Evolutionary conservation across 1,140 invertebrate species (phyloP).

Genomic region (Halesus radiatus): DNA sequence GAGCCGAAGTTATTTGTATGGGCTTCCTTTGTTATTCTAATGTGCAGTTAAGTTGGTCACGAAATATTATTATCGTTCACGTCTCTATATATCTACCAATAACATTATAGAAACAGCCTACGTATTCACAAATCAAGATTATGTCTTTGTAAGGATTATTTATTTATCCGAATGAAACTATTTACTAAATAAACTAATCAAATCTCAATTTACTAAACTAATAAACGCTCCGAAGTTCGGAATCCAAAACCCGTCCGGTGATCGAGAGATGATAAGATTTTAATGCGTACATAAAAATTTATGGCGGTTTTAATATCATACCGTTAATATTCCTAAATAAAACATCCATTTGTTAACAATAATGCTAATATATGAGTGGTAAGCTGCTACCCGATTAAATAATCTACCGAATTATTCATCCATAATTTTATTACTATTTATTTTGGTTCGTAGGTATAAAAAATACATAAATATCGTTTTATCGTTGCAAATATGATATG

Average conservation of each 20-base stretch:
- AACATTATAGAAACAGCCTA: conserved; percentile 6
- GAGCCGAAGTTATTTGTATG: conserved; percentile 16
- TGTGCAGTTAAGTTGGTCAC: conserved; percentile 25
- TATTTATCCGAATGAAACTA: conserved; percentile 19
- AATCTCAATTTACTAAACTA: conserved; percentile 7
- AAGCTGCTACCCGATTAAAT: no score
- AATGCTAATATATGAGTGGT: no score
- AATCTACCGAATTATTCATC: no score
- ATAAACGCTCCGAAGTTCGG: not conserved
- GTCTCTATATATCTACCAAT: conserved; percentile 15
- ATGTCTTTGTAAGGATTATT: conserved; percentile 17
- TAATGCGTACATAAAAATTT: not conserved
- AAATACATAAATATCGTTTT: no score
- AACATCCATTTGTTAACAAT: no score
- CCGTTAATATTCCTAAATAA: no score
- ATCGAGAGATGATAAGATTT: conserved; percentile 5
- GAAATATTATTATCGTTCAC: conserved; percentile 23
- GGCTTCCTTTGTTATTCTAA: conserved; percentile 33
- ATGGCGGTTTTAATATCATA: no score
- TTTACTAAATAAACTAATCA: conserved; percentile 34
- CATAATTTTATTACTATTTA: no score
- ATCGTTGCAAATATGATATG: no score
- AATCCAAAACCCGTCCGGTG: not conserved
- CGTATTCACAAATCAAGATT: conserved; percentile 39
- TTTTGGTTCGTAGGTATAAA: no score